phyloP scores from a whole-genome alignment of 2,888 invertebrate species.

The Hypolimnas misippus region DNA sequence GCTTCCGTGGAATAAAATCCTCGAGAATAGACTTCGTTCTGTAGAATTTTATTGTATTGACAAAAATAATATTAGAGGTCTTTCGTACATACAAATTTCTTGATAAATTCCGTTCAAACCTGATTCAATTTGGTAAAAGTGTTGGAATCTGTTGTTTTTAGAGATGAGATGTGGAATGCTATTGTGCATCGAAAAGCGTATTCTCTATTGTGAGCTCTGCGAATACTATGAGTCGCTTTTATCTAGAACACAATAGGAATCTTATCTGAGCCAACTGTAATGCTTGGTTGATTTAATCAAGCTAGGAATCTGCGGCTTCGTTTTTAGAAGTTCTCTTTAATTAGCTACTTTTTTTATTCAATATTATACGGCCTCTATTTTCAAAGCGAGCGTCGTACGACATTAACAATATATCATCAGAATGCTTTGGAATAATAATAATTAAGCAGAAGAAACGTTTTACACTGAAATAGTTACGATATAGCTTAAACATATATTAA shows the following conservation, averaged over 20 bases:
- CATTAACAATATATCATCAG: not conserved
- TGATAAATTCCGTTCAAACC: constrained; percentile 63
- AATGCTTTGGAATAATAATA: too few relatives aligned
- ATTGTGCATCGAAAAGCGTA: constrained; percentile 68
- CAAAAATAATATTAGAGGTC: constrained; percentile 25
- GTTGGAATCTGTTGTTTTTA: constrained; percentile 72
- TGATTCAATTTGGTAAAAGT: constrained; percentile 79
- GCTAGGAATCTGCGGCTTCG: constrained; percentile 36
- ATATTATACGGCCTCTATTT: too few relatives aligned
- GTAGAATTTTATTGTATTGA: constrained; percentile 6
- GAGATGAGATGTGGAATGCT: constrained; percentile 68
- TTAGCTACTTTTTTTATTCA: constrained; percentile 18
- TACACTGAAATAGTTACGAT: too few relatives aligned
- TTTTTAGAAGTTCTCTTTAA: constrained; percentile 28
- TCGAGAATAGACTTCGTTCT: not conserved
- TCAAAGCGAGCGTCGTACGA: not conserved
- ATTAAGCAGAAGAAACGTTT: too few relatives aligned
- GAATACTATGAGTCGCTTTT: constrained; percentile 56
- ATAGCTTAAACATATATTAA: too few relatives aligned
- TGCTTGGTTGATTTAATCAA: constrained; percentile 67
- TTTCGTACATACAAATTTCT: constrained; percentile 45
- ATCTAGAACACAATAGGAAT: constrained; percentile 68
- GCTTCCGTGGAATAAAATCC: constrained; percentile 2
- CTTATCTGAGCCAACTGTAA: constrained; percentile 69
- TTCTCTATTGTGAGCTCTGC: constrained; percentile 57